Percentiles rank a stretch among this genome's conserved stretches.
Conservation (phyloP, 2,888 invertebrate genomes). For the Chrysomela aeneicollis region DNA sequence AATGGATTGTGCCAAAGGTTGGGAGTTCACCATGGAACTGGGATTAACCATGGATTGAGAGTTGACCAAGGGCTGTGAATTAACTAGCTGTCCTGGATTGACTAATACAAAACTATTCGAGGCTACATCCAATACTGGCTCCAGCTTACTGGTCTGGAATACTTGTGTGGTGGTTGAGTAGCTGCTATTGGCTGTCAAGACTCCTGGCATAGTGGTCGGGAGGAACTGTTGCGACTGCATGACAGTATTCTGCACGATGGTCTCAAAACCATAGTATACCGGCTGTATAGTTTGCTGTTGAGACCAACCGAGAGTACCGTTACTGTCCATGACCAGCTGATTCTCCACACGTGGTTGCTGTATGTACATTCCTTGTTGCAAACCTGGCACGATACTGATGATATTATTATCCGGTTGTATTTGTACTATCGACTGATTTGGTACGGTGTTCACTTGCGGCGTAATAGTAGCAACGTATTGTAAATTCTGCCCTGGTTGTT, state of each 20-base stretch:
- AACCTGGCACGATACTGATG: constrained; percentile 56
- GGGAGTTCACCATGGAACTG: constrained; percentile 34
- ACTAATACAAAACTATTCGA: constrained; percentile 73
- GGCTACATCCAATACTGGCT: constrained; percentile 80
- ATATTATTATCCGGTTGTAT: constrained; percentile 61
- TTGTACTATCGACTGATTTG: constrained; percentile 60
- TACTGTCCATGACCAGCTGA: constrained; percentile 58
- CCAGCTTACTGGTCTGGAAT: constrained; percentile 85
- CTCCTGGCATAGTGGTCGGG: constrained; percentile 81
- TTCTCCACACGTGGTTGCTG: constrained; percentile 57
- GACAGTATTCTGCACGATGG: constrained; percentile 86
- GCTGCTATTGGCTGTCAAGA: constrained; percentile 81
- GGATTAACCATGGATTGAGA: constrained; percentile 35
- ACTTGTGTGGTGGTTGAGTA: constrained; percentile 86
- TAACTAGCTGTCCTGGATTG: constrained; percentile 68
- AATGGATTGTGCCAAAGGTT: constrained; percentile 35
- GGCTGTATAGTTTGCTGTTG: constrained; percentile 62
- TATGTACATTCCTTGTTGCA: constrained; percentile 57
- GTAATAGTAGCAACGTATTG: constrained; percentile 79
- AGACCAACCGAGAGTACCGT: constrained; percentile 58
- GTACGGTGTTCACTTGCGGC: constrained; percentile 62
- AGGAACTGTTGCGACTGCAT: constrained; percentile 90
- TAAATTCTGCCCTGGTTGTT: constrained; percentile 75
- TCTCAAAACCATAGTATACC: constrained; percentile 84
- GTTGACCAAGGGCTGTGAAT: constrained; percentile 45